Evolutionary conservation across 2,113 vertebrate genomes (phyloP).

Genomic region (Tauraco erythrolophus): DNA sequence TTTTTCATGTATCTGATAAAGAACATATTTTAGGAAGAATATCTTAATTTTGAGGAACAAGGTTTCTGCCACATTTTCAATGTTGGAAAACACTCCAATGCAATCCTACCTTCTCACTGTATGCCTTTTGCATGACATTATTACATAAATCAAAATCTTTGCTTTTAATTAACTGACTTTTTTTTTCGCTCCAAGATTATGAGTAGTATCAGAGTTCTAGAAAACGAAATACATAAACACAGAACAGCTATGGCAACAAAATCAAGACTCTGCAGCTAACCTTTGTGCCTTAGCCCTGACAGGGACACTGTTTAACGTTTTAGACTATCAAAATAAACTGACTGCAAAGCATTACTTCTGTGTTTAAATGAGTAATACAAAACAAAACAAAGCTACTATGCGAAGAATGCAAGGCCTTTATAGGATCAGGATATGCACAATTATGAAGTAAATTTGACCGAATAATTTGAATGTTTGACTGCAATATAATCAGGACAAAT

Average conservation of each 20-base stretch:
- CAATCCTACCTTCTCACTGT: neutral
- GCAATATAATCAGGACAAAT: neutral
- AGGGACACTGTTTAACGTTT: neutral
- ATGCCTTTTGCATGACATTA: neutral
- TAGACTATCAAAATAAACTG: neutral
- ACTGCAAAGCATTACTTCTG: neutral
- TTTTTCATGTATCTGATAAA: neutral
- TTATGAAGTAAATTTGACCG: neutral
- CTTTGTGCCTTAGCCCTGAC: neutral
- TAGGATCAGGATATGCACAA: neutral
- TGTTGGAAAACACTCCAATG: neutral
- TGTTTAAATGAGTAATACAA: neutral
- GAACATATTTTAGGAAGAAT: neutral
- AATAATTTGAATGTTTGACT: neutral
- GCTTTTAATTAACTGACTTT: neutral
- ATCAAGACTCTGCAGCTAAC: neutral
- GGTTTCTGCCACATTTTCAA: neutral
- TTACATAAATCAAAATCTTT: neutral
- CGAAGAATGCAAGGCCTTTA: neutral
- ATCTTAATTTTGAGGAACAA: neutral
- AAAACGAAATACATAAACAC: neutral
- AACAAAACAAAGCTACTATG: neutral
- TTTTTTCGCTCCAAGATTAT: neutral
- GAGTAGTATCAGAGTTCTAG: neutral
- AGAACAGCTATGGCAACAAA: neutral